phyloP scores from a whole-genome alignment of 2,888 invertebrate species.

The Troides aeacus region DNA sequence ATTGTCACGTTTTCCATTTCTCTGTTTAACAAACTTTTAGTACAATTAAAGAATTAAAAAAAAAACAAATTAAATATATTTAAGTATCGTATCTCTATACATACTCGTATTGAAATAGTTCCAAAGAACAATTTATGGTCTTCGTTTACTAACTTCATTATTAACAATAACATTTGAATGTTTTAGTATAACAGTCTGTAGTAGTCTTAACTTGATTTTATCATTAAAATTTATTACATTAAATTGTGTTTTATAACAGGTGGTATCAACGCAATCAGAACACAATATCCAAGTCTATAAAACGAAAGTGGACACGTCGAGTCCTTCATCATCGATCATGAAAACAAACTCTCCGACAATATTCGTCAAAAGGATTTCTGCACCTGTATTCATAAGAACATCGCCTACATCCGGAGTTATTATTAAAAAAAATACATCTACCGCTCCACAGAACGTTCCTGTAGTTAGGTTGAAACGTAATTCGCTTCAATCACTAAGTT shows the following conservation, averaged over 20 bases:
- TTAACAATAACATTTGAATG: no score
- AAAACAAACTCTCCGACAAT: slow-evolving; percentile 12
- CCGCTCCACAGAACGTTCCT: neutral
- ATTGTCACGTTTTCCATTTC: neutral
- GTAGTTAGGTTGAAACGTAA: slow-evolving; percentile 16
- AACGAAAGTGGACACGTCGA: neutral
- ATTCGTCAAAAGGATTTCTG: slow-evolving; percentile 1
- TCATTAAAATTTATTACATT: no score
- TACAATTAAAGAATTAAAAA: no score
- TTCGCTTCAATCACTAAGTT: neutral
- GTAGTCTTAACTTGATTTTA: no score
- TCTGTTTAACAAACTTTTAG: no score
- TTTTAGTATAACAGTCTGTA: no score
- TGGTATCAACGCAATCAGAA: slow-evolving; percentile 11
- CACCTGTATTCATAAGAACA: slow-evolving; percentile 12
- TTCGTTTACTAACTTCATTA: no score
- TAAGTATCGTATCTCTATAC: no score
- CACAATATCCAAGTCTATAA: slow-evolving; percentile 6
- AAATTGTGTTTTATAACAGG: neutral
- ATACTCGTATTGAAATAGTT: no score
- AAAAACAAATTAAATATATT: no score
- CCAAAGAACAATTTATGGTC: no score
- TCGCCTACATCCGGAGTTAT: slow-evolving; percentile 9
- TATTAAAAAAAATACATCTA: slow-evolving; percentile 2
- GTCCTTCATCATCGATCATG: slow-evolving; percentile 13